Evolutionary conservation across 1,140 invertebrate genomes (phyloP).

Genomic region (Solenopsis fugax): DNA sequence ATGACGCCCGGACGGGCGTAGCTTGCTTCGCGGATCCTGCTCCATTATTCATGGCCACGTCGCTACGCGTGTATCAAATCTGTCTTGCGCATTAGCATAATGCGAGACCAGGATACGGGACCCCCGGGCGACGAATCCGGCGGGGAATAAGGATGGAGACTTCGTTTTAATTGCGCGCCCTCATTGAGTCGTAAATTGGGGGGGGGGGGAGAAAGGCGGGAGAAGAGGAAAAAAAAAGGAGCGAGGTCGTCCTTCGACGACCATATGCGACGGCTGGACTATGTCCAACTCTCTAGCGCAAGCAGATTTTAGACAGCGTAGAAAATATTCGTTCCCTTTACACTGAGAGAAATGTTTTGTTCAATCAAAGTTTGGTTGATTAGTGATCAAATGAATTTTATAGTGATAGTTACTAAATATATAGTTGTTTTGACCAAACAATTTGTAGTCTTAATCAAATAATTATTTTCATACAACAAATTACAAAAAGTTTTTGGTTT

Average conservation of each 20-base stretch:
- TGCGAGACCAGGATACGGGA: constrained; percentile 43
- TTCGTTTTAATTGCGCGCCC: constrained; percentile 23
- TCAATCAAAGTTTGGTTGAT: no score
- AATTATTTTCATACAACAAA: no score
- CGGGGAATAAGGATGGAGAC: constrained; percentile 22
- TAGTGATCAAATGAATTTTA: no score
- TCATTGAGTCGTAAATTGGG: background rate
- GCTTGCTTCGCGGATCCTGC: constrained; percentile 24
- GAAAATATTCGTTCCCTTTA: background rate
- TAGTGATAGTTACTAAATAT: no score
- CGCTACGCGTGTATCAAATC: constrained; percentile 51
- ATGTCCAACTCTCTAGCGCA: background rate
- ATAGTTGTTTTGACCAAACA: no score
- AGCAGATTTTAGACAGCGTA: background rate
- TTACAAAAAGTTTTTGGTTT: no score
- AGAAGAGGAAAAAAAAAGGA: background rate
- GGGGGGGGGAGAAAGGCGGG: no score
- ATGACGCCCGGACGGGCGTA: background rate
- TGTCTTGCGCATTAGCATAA: constrained; percentile 56
- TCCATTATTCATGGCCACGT: constrained; percentile 58
- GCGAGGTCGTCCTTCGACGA: background rate
- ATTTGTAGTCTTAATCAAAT: no score
- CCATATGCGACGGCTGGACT: background rate
- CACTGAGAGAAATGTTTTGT: no score
- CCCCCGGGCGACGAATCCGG: background rate